Conservation (phyloP, 2,888 invertebrate species). For the Sinohyriopsis cumingii region DNA sequence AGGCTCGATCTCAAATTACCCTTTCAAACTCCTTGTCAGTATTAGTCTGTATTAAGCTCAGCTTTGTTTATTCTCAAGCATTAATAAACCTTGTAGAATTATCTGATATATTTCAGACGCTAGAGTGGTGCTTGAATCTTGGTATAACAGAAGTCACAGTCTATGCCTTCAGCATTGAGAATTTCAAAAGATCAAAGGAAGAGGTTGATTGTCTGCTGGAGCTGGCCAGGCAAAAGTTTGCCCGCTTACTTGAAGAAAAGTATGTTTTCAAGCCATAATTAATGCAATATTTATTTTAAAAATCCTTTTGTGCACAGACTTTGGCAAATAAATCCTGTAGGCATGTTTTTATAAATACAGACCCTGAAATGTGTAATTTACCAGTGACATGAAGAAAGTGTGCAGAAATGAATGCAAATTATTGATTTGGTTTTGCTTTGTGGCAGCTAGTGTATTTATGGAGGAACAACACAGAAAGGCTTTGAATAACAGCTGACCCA, state of each 20-base stretch:
- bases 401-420: no score
- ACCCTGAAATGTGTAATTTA: no score
- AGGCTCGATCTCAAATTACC: no score
- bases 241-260: slow-evolving; percentile 86
- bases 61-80: no score
- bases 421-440: no score
- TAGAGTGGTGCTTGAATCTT: slow-evolving; percentile 92
- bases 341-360: background rate
- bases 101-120: slow-evolving; percentile 73
- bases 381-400: no score
- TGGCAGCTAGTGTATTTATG: no score
- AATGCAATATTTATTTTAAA: background rate
- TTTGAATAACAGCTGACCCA: no score
- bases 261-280: slow-evolving; percentile 67
- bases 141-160: slow-evolving; percentile 96
- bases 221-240: slow-evolving; percentile 89
- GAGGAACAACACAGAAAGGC: no score
- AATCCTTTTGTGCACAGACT: background rate
- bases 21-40: no score
- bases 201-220: slow-evolving; percentile 93
- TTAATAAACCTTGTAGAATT: no score
- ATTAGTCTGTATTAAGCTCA: no score
- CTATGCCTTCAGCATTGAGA: slow-evolving; percentile 99
- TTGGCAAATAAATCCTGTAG: background rate
- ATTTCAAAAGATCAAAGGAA: slow-evolving; percentile 91